Percentiles rank a stretch among this genome's conserved stretches.
Evolutionary conservation across 1,140 invertebrate genomes (phyloP).

Genomic region (Drosophila bipectinata): DNA sequence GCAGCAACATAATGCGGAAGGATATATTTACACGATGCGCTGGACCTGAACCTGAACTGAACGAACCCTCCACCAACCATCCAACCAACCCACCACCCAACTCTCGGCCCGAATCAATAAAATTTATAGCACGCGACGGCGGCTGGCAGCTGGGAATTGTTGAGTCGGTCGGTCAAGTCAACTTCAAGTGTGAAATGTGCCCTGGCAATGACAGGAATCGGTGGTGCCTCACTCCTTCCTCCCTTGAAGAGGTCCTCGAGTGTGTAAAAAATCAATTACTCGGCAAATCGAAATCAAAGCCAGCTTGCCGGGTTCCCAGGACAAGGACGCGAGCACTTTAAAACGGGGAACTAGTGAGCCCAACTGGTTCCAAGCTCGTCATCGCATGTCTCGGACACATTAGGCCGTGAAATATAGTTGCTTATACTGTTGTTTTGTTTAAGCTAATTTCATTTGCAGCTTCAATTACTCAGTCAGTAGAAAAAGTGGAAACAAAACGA

Average conservation of each 20-base stretch:
- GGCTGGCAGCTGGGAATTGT: constrained; percentile 67
- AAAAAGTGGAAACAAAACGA: background rate
- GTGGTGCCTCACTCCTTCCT: constrained; percentile 6
- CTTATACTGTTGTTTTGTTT: constrained; percentile 34
- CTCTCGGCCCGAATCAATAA: constrained; percentile 59
- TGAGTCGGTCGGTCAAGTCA: constrained; percentile 70
- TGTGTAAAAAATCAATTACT: constrained; percentile 59
- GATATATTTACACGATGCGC: constrained; percentile 79
- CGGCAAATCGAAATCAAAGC: constrained; percentile 59
- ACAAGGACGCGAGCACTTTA: constrained; percentile 46
- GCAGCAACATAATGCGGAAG: constrained; percentile 77
- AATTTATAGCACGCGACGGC: constrained; percentile 74
- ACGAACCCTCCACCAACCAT: constrained; percentile 44
- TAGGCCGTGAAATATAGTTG: constrained; percentile 24
- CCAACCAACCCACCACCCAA: background rate
- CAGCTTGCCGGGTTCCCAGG: constrained; percentile 69
- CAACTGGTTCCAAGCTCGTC: constrained; percentile 15
- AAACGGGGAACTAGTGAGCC: background rate
- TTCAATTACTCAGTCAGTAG: constrained; percentile 45
- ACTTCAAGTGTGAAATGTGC: constrained; percentile 74
- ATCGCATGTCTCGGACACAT: constrained; percentile 64
- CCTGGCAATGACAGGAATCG: constrained; percentile 69
- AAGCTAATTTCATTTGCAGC: constrained; percentile 57
- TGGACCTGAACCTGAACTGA: constrained; percentile 17
- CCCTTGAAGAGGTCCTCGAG: background rate